A percentile compares a stretch with the other conserved stretches of the same genome.
phyloP scores from a whole-genome alignment of 2,888 invertebrate species.

The Pyralis farinalis region DNA sequence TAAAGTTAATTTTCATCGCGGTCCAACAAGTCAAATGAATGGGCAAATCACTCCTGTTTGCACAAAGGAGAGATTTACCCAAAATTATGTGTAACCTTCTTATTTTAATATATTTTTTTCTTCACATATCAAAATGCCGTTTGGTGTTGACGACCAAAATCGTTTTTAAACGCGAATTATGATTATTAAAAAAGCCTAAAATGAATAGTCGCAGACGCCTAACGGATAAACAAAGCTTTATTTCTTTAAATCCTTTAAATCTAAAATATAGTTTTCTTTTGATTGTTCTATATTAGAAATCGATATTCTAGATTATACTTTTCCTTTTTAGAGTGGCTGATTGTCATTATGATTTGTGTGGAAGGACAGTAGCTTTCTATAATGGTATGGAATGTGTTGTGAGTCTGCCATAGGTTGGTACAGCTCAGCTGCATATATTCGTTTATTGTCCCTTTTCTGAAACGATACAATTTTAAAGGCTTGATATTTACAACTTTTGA shows the following conservation, averaged over 20 bases:
- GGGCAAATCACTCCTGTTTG: conserved; percentile 66
- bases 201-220: conserved; percentile 1
- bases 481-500: too few relatives aligned
- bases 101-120: conserved; percentile 48
- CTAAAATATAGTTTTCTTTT: conserved; percentile 10
- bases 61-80: conserved; percentile 65
- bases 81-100: conserved; percentile 48
- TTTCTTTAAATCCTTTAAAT: conserved; percentile 20
- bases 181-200: too few relatives aligned
- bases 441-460: too few relatives aligned
- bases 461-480: too few relatives aligned
- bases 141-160: conserved; percentile 80
- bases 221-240: conserved; percentile 26
- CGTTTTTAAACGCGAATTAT: conserved; percentile 60
- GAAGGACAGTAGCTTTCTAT: conserved; percentile 45
- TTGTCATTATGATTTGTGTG: conserved; percentile 50
- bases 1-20: conserved; percentile 41
- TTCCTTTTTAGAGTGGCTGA: conserved; percentile 50
- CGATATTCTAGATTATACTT: conserved; percentile 20
- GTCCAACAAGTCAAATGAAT: conserved; percentile 76
- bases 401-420: too few relatives aligned
- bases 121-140: conserved; percentile 41
- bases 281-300: conserved; percentile 18
- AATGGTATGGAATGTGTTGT: conserved; percentile 40
- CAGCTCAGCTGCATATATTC: too few relatives aligned